These are phyloP conservation scores for Ataeniobius toweri DNA, from an alignment of 2,797 vertebrate genomes.

Conservation along the genomic window DNA sequence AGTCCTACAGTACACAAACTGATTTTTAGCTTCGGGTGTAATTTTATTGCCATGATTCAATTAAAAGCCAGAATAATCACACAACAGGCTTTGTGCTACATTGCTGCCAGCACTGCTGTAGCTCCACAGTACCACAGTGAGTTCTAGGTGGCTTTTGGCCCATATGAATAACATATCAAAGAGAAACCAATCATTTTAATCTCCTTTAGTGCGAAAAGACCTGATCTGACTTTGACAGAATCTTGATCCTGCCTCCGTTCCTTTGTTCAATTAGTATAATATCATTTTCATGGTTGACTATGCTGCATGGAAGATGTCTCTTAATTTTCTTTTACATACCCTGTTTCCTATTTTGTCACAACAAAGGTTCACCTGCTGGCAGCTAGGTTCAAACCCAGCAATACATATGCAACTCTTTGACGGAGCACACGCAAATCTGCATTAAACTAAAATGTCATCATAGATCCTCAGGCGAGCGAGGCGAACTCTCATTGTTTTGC, in stretches of 20 bases:
- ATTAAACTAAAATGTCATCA: slow-evolving; percentile 25
- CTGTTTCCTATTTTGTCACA: slow-evolving; percentile 15
- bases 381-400: slow-evolving; percentile 22
- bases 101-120: neutral
- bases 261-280: slow-evolving; percentile 56
- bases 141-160: slow-evolving; percentile 6
- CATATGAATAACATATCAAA: slow-evolving; percentile 5
- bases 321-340: slow-evolving; percentile 44
- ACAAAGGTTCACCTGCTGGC: slow-evolving; percentile 49
- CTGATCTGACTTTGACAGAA: slow-evolving; percentile 32
- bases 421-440: slow-evolving; percentile 13
- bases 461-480: slow-evolving; percentile 13
- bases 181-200: neutral
- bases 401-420: neutral
- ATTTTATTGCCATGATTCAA: neutral
- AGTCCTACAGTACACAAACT: neutral
- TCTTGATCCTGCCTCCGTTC: slow-evolving; percentile 39
- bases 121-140: slow-evolving; percentile 1
- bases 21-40: neutral
- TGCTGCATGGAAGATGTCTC: slow-evolving; percentile 47
- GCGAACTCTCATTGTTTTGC: slow-evolving; percentile 23
- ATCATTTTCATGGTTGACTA: slow-evolving; percentile 37
- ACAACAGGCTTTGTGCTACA: slow-evolving; percentile 8
- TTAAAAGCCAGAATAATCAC: neutral
- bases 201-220: slow-evolving; percentile 6